Percentiles rank a stretch among this genome's conserved stretches.
These are phyloP conservation scores for Spodoptera litura DNA, from an alignment of 1,140 invertebrate species.

Conservation along the genomic window DNA sequence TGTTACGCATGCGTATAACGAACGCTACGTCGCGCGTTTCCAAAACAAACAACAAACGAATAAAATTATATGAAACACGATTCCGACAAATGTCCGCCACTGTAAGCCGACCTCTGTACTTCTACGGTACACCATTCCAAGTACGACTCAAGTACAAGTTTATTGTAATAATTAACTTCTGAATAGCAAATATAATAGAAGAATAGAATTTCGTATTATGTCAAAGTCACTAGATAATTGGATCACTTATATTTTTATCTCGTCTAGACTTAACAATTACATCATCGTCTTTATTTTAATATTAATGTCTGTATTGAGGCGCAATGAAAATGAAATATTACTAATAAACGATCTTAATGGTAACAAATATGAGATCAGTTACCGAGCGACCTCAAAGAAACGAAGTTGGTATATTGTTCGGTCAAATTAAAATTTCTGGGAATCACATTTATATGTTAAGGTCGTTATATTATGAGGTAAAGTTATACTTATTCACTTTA, in stretches of 20 bases:
- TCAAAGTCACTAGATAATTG: constrained; percentile 3
- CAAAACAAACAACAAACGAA: too few relatives aligned
- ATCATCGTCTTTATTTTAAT: constrained; percentile 8
- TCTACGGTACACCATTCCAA: background rate
- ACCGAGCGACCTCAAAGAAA: too few relatives aligned
- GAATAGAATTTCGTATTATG: background rate
- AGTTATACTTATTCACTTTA: background rate
- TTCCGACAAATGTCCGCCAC: background rate
- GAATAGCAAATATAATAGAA: constrained; percentile 7
- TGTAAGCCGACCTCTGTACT: constrained; percentile 7
- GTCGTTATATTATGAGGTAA: too few relatives aligned
- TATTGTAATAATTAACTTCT: constrained; percentile 10
- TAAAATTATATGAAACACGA: too few relatives aligned
- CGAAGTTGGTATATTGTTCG: too few relatives aligned
- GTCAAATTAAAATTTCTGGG: too few relatives aligned
- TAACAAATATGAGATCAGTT: too few relatives aligned
- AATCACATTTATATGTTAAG: too few relatives aligned
- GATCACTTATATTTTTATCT: constrained; percentile 19
- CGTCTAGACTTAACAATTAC: constrained; percentile 10
- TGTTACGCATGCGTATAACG: too few relatives aligned
- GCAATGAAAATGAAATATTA: background rate
- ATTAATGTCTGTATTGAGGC: background rate
- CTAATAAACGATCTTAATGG: too few relatives aligned
- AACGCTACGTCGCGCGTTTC: too few relatives aligned
- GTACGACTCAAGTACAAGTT: constrained; percentile 11